These are phyloP conservation scores for Cheilosia vernalis DNA, from an alignment of 2,888 invertebrate species.

Conservation along the genomic window DNA sequence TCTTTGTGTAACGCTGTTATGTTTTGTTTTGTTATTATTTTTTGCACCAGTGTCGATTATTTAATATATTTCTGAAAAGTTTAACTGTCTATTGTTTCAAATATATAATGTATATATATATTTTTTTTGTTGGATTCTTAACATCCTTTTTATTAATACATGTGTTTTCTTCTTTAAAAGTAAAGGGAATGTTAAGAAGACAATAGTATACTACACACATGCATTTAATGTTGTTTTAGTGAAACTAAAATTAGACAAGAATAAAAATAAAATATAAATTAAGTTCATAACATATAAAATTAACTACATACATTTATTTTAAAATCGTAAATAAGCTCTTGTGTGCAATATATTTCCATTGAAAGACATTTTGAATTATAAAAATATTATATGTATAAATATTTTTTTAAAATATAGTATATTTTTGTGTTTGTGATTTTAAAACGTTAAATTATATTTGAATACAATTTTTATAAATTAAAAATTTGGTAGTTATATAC, in stretches of 20 bases:
- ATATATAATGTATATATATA: constrained; percentile 54
- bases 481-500: constrained; percentile 41
- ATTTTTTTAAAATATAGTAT: constrained; percentile 33
- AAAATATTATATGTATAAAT: constrained; percentile 53
- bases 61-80: constrained; percentile 70
- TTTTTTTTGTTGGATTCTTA: constrained; percentile 40
- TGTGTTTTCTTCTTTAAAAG: constrained; percentile 59
- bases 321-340: constrained; percentile 71
- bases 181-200: constrained; percentile 63
- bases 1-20: constrained; percentile 68
- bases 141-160: constrained; percentile 50
- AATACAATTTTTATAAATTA: constrained; percentile 17
- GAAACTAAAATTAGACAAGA: constrained; percentile 31
- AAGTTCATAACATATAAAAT: constrained; percentile 36
- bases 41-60: constrained; percentile 73
- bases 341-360: constrained; percentile 68
- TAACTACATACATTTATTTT: constrained; percentile 46
- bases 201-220: constrained; percentile 66
- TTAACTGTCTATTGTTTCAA: constrained; percentile 73
- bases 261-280: constrained; percentile 17
- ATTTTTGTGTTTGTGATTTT: constrained; percentile 39
- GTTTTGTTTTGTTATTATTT: constrained; percentile 50
- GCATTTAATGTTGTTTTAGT: constrained; percentile 30
- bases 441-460: constrained; percentile 35
- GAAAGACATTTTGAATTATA: constrained; percentile 65